Base-by-base conservation (phyloP, 30 jellyfish, hydroid and myxozoan genomes). In the Hydractinia echinata region DNA sequence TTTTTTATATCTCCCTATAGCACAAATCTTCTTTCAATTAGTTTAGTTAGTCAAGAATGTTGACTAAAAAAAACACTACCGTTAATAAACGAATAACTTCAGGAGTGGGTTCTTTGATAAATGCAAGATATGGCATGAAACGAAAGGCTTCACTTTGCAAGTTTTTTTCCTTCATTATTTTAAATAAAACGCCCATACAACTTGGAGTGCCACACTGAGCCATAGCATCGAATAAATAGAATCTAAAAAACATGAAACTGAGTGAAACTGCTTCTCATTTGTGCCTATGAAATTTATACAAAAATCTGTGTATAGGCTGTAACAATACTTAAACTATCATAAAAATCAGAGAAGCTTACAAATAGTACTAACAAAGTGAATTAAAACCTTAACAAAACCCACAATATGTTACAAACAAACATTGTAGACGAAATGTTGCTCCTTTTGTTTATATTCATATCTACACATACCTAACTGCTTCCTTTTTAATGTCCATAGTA, bases 141-240 rank as follows among this genome's bases (percentile, higher is more conserved):
- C 86, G 83, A 54, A 68, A 80, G 53, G 83, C 87, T 39, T 66
- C 84, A 20, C 55, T 61, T 81, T 20, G 85, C 79, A 55, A 85
- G 21, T 70, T 88, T 79, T 4, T 76, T 55, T 81, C 72, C 76
- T 56, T 76, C 55, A 56, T 61, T 78, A 16, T 76, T 56, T 13
- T 77, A 84, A 66, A 87, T 51, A 73, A 88, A 16, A 51, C 68
- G 58, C 72, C 64, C 5, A 93, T 90, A 81, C 99, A 93, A n/a
- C 89, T 51, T 11, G 89, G 85, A 8, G 96, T 52, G 6, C 99
- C 99, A 76, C 99, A 93, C 60, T 93, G 99, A 4, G 99, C 88
- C 89, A 93, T 53, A 9, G 94, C 96, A 53, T 93, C 99, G 51
- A 93, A 87, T 64, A 93, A 82, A 77, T 52, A 93, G 5, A 90